Conservation (phyloP, 2,888 invertebrate species). For the Eristalis tenax region DNA sequence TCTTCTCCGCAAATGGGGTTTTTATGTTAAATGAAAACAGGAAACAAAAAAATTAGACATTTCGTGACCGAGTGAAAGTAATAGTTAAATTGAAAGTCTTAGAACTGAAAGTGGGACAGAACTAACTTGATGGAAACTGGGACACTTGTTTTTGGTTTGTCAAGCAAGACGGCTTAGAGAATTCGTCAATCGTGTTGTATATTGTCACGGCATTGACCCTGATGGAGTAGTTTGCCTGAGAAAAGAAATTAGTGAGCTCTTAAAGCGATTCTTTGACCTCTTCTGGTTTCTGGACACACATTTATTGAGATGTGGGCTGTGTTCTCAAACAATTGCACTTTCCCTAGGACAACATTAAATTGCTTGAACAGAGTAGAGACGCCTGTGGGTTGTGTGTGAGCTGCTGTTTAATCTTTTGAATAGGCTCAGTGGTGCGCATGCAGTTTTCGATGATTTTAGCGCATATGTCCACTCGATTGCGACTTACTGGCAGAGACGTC, state of each 20-base stretch:
- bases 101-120: neutral
- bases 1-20: slow-evolving; percentile 14
- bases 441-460: no score
- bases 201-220: neutral
- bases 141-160: neutral
- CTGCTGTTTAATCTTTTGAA: no score
- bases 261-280: neutral
- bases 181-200: neutral
- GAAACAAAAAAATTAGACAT: neutral
- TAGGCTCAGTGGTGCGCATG: no score
- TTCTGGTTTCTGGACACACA: neutral
- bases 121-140: neutral
- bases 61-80: neutral
- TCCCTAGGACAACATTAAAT: no score
- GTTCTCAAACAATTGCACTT: no score
- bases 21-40: neutral
- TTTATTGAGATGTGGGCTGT: neutral
- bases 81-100: neutral
- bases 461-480: no score
- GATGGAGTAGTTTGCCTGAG: neutral
- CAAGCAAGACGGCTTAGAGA: neutral
- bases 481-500: no score
- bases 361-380: no score
- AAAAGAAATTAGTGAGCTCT: neutral
- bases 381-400: no score